Percentiles rank a stretch among this genome's conserved stretches.
Conservation (phyloP, 1,140 invertebrate genomes). For the Sarcophaga peregrina region DNA sequence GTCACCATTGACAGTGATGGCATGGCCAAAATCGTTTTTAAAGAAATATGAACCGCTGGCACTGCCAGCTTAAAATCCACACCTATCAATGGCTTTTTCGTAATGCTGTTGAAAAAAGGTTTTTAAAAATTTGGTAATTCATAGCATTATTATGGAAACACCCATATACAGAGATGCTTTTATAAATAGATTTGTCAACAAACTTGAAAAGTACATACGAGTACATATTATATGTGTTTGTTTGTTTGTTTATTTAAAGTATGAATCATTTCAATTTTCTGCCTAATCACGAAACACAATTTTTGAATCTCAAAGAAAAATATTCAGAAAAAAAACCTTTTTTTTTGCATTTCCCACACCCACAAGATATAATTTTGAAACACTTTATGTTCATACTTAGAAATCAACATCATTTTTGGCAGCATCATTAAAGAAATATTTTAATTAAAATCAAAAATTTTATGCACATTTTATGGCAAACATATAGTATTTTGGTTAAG, state of each 20-base stretch:
- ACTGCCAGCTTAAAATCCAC: too few species aligned
- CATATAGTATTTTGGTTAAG: not conserved
- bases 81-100: too few species aligned
- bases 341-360: not conserved
- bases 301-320: not conserved
- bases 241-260: too few species aligned
- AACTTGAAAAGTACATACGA: not conserved
- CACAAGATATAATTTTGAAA: not conserved
- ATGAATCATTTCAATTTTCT: conserved; percentile 11
- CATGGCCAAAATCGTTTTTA: too few species aligned
- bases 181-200: conserved; percentile 6
- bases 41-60: too few species aligned
- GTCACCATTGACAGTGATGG: too few species aligned
- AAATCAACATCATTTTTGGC: not conserved
- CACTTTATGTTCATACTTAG: not conserved
- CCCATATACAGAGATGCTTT: not conserved
- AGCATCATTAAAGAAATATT: conserved; percentile 35
- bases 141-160: too few species aligned
- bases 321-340: not conserved
- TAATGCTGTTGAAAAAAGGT: too few species aligned
- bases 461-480: not conserved
- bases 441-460: conserved; percentile 28
- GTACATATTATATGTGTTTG: too few species aligned
- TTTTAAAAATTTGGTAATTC: too few species aligned
- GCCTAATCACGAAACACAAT: not conserved